Conservation (phyloP, 1,140 invertebrate species). For the Metopolophium dirhodum region DNA sequence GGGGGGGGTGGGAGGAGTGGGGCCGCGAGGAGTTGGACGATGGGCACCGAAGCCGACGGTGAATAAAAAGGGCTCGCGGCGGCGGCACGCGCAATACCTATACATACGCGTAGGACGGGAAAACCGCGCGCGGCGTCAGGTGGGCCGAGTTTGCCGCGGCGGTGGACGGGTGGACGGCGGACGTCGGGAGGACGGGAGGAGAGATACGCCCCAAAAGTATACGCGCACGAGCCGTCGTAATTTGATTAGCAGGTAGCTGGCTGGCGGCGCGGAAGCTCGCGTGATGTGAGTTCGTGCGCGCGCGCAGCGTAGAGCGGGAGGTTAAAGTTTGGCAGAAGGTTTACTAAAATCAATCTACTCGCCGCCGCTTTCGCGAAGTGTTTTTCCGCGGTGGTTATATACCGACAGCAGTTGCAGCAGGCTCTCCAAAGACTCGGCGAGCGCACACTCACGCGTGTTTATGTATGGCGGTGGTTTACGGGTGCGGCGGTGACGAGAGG, state of each 20-base stretch:
- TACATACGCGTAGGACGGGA: neutral
- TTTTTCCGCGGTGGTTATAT: constrained; percentile 24
- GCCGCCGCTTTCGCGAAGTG: constrained; percentile 21
- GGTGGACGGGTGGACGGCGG: neutral
- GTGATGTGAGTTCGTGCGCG: neutral
- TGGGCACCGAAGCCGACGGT: neutral
- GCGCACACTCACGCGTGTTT: neutral
- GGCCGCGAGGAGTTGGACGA: neutral
- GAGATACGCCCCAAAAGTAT: constrained; percentile 43
- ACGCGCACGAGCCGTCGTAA: constrained; percentile 35
- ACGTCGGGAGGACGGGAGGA: neutral
- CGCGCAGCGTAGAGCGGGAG: neutral
- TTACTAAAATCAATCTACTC: constrained; percentile 57
- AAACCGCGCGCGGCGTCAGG: constrained; percentile 23
- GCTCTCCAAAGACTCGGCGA: neutral
- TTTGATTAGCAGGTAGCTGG: constrained; percentile 53
- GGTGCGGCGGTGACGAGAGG: constrained; percentile 20
- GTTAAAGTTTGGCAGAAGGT: constrained; percentile 57
- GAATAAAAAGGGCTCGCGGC: neutral
- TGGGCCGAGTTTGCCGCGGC: neutral
- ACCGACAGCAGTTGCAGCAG: neutral
- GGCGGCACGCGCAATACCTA: neutral
- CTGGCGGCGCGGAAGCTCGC: neutral
- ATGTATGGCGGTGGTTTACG: neutral
- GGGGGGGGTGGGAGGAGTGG: neutral